Evolutionary conservation across 2,888 invertebrate genomes (phyloP).

Genomic region (Harpalus rubripes): DNA sequence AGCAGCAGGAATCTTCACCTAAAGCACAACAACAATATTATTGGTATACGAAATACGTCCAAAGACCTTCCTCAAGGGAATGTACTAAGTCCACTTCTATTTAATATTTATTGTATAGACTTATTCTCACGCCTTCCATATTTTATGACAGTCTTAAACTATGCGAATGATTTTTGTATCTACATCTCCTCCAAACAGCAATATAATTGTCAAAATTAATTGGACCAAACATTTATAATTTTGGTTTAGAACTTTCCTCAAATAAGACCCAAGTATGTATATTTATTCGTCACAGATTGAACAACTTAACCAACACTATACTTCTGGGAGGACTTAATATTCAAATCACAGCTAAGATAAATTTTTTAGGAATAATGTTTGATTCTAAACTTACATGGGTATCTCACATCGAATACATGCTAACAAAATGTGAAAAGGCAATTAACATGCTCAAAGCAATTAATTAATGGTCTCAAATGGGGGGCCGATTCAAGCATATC

Average conservation of each 20-base stretch:
- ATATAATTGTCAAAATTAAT: too few relatives aligned
- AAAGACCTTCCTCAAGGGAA: too few relatives aligned
- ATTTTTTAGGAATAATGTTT: too few relatives aligned
- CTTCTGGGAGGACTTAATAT: not conserved
- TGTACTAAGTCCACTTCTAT: too few relatives aligned
- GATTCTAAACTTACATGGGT: too few relatives aligned
- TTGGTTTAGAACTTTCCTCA: too few relatives aligned
- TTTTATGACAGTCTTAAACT: not conserved
- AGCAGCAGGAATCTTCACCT: not conserved
- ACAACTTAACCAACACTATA: not conserved
- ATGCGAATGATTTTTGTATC: slow-evolving; percentile 17
- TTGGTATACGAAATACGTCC: too few relatives aligned
- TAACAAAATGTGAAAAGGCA: slow-evolving; percentile 30
- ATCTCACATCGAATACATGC: not conserved
- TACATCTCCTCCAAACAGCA: not conserved
- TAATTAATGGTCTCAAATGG: not conserved
- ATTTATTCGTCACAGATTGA: too few relatives aligned
- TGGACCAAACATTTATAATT: too few relatives aligned
- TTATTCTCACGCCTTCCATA: not conserved
- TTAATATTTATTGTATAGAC: too few relatives aligned
- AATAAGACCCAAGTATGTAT: not conserved
- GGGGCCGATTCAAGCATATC: not conserved
- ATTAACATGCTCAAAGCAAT: slow-evolving; percentile 22
- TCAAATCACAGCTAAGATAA: too few relatives aligned
- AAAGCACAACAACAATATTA: too few relatives aligned